Evolutionary conservation across 2,113 vertebrate species (phyloP).

Genomic region (Trochalopteron elliotii): DNA sequence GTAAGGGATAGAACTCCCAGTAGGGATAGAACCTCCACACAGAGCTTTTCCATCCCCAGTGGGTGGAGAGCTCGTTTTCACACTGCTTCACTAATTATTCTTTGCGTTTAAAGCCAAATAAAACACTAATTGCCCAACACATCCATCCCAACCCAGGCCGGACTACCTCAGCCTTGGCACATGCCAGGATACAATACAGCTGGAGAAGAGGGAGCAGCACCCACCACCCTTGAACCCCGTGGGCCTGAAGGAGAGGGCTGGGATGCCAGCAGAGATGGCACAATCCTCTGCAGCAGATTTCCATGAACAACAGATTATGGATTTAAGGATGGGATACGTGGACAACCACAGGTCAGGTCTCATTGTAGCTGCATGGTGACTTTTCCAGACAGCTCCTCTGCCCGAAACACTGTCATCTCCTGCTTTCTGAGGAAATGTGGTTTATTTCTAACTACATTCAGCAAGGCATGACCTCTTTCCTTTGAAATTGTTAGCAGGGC

Average conservation of each 20-base stretch:
- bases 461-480: background rate
- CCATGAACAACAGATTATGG: background rate
- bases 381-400: background rate
- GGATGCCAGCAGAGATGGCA: background rate
- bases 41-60: background rate
- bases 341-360: background rate
- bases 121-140: background rate
- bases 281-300: background rate
- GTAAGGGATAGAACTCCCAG: background rate
- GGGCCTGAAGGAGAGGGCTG: background rate
- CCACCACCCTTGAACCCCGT: rapidly evolving
- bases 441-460: background rate
- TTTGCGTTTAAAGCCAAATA: background rate
- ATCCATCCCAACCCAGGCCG: background rate
- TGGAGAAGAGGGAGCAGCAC: background rate
- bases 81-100: background rate
- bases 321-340: background rate
- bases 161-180: background rate
- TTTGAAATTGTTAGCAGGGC: slow-evolving; percentile 14
- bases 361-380: background rate
- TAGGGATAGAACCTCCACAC: background rate
- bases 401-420: background rate
- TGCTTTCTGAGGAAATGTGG: background rate
- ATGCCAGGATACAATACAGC: background rate
- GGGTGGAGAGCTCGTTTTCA: background rate